Conservation (phyloP, 2,888 invertebrate genomes). For the Meghimatium bilineatum region DNA sequence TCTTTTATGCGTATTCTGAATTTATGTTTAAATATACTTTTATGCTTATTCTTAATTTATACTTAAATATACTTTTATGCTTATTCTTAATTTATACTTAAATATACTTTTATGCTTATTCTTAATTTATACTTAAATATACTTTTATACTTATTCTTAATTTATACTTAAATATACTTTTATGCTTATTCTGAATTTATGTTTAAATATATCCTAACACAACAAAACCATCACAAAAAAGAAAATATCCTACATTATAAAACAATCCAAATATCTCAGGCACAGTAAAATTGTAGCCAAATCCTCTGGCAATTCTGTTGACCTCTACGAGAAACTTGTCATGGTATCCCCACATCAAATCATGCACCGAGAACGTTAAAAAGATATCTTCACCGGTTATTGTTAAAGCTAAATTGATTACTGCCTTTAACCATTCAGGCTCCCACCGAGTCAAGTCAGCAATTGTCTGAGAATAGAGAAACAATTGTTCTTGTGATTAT, state of each 20-base stretch:
- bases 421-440: constrained; percentile 50
- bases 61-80: too few species aligned
- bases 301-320: constrained; percentile 44
- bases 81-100: too few species aligned
- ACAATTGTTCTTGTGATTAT: neutral
- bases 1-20: too few species aligned
- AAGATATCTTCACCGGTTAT: constrained; percentile 58
- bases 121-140: too few species aligned
- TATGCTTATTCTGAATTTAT: too few species aligned
- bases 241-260: constrained; percentile 82
- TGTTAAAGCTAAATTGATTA: constrained; percentile 53
- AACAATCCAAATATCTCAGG: constrained; percentile 90
- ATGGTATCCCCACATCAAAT: constrained; percentile 70
- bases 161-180: too few species aligned
- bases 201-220: too few species aligned
- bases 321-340: constrained; percentile 61
- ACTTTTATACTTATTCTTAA: too few species aligned
- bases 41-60: too few species aligned
- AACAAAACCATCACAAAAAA: too few species aligned
- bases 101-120: too few species aligned
- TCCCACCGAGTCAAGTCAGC: constrained; percentile 40
- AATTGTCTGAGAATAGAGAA: constrained; percentile 45
- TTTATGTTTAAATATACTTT: too few species aligned
- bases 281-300: constrained; percentile 51
- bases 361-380: constrained; percentile 57